These are phyloP conservation scores for Onychomys arenicola DNA, from an alignment of 2,797 vertebrate species.

Conservation along the genomic window DNA sequence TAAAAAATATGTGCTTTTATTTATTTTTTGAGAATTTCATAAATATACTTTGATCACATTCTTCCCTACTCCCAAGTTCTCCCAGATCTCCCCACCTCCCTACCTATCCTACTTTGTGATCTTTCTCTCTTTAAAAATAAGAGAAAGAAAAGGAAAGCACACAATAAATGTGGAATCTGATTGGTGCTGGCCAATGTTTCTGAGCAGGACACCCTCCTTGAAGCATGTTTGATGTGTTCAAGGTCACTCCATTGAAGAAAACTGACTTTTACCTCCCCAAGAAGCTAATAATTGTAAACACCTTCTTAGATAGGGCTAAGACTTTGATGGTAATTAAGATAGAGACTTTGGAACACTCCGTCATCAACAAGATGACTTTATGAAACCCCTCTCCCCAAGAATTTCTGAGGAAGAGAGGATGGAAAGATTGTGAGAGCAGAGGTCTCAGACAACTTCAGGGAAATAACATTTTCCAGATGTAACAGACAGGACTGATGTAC, in stretches of 20 bases:
- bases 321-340: background rate
- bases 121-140: background rate
- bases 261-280: too few species aligned
- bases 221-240: background rate
- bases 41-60: background rate
- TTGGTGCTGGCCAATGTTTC: background rate
- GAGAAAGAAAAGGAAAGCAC: background rate
- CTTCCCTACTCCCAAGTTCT: background rate
- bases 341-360: background rate
- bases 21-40: background rate
- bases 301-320: background rate
- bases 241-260: background rate
- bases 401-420: background rate
- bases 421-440: background rate
- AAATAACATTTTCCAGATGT: background rate
- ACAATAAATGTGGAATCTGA: background rate
- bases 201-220: background rate
- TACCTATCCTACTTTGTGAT: background rate
- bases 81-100: background rate
- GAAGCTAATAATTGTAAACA: background rate
- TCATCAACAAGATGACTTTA: background rate
- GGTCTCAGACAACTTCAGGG: background rate
- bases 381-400: background rate
- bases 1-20: background rate
- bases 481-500: accelerated